Conservation (phyloP, 2,888 invertebrate genomes). For the Leucoma salicis region DNA sequence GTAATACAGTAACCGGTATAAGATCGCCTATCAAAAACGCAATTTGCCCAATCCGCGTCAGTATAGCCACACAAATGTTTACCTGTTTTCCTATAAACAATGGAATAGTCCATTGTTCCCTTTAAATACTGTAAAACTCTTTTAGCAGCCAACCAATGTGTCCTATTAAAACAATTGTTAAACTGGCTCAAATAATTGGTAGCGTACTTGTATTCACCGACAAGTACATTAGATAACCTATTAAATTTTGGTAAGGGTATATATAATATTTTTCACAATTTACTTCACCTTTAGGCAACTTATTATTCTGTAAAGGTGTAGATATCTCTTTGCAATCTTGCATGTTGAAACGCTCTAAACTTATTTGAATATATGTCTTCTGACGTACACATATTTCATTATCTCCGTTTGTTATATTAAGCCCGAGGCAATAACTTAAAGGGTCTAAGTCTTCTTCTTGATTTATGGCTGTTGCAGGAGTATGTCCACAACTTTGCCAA, state of each 20-base stretch:
- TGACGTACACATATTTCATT: no score
- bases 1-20: constrained; percentile 35
- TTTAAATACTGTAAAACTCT: constrained; percentile 17
- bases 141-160: constrained; percentile 18
- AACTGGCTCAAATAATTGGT: constrained; percentile 25
- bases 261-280: no score
- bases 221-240: constrained; percentile 27
- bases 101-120: constrained; percentile 19
- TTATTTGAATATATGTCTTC: no score
- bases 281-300: no score
- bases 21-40: constrained; percentile 46
- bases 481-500: no score
- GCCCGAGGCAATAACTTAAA: no score
- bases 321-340: no score
- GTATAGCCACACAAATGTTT: constrained; percentile 13
- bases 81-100: neutral
- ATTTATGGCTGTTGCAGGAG: no score
- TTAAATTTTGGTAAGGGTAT: constrained; percentile 23
- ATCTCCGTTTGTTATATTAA: no score
- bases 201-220: constrained; percentile 19
- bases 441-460: no score
- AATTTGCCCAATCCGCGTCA: constrained; percentile 23
- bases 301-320: no score
- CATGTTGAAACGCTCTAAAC: no score
- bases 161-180: constrained; percentile 18